Conservation (phyloP, 2,888 invertebrate genomes). For the Acleris sparsana region DNA sequence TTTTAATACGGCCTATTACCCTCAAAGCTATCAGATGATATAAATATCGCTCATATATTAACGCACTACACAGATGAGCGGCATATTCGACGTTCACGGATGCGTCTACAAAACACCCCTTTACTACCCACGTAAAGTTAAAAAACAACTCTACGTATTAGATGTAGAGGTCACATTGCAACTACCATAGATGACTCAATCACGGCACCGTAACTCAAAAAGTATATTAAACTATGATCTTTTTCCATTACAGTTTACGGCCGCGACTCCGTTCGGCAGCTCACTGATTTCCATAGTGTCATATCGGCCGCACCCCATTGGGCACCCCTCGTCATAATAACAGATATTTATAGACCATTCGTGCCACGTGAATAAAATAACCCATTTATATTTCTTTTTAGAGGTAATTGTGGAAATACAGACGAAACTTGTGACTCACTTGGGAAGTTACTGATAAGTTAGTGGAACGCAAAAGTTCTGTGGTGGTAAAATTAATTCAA, state of each 20-base stretch:
- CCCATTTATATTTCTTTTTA: conserved; percentile 29
- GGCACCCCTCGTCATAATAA: conserved; percentile 48
- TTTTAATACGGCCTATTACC: too few relatives aligned
- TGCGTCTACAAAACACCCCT: neutral
- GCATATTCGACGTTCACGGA: too few relatives aligned
- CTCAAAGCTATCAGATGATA: too few relatives aligned
- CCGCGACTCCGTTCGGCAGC: conserved; percentile 39
- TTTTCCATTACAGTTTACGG: conserved; percentile 35
- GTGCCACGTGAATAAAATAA: conserved; percentile 40
- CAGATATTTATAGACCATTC: conserved; percentile 55
- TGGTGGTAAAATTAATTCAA: conserved; percentile 28
- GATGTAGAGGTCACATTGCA: too few relatives aligned
- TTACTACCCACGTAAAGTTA: neutral
- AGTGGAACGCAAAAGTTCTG: conserved; percentile 16
- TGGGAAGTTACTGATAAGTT: conserved; percentile 14
- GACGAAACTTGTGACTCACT: conserved; percentile 14
- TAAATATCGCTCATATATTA: too few relatives aligned
- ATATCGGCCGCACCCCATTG: conserved; percentile 51
- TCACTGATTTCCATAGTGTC: conserved; percentile 54
- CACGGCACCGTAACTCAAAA: conserved; percentile 16
- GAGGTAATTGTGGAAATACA: conserved; percentile 26
- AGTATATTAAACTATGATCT: conserved; percentile 32
- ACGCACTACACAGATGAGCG: too few relatives aligned
- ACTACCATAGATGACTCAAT: conserved; percentile 17
- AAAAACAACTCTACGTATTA: too few relatives aligned